Evolutionary conservation across 2,888 invertebrate species (phyloP).

Genomic region (Pecten maximus): DNA sequence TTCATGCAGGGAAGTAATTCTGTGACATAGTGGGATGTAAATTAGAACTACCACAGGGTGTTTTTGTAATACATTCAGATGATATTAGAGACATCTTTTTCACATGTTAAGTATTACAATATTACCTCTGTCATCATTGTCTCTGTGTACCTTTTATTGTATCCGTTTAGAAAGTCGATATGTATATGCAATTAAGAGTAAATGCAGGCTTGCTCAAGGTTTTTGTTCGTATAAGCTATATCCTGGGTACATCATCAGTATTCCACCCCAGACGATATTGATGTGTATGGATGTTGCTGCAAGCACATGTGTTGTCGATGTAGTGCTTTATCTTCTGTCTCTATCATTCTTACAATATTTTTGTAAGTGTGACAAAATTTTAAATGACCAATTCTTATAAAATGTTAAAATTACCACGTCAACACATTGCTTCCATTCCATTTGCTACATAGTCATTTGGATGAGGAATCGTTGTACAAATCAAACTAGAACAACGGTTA

Average conservation of each 20-base stretch:
- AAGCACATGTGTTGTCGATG: not conserved
- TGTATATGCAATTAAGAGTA: not conserved
- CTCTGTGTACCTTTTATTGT: not conserved
- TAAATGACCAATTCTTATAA: not conserved
- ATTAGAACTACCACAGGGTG: not conserved
- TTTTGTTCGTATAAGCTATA: not conserved
- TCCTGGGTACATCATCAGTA: not conserved
- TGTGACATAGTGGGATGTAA: not conserved
- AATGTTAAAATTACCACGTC: not conserved
- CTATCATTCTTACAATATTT: not conserved
- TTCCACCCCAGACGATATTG: not conserved
- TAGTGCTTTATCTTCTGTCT: constrained; percentile 5
- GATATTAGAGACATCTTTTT: not conserved
- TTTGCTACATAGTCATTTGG: not conserved
- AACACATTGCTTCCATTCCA: not conserved
- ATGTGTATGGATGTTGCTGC: not conserved
- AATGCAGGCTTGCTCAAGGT: not conserved
- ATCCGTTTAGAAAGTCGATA: not conserved
- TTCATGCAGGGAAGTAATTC: constrained; percentile 1
- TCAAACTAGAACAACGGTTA: not conserved
- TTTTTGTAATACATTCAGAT: not conserved
- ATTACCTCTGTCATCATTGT: not conserved
- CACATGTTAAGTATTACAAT: not conserved
- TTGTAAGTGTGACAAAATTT: not conserved
- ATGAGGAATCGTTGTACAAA: not conserved